phyloP scores from a whole-genome alignment of 2,113 vertebrate genomes.

The Typhlomys cinereus region DNA sequence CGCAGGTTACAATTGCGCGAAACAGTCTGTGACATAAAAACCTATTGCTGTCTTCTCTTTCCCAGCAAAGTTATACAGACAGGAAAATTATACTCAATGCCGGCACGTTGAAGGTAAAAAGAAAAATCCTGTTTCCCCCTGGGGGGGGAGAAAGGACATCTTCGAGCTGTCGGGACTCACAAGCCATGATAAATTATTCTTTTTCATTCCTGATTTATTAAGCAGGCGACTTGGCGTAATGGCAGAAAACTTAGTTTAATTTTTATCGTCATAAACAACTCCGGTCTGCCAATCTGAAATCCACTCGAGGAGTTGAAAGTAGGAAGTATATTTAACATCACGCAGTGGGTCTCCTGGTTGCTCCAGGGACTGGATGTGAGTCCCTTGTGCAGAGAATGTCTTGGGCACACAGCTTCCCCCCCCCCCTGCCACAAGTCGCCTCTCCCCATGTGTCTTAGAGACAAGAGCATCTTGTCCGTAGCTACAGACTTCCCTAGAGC shows the following conservation, averaged over 20 bases:
- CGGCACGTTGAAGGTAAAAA: conserved; percentile 82
- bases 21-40: conserved; percentile 85
- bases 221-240: conserved; percentile 87
- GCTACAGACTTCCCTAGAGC: no score
- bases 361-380: background rate
- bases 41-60: conserved; percentile 80
- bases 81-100: conserved; percentile 85
- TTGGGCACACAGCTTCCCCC: no score
- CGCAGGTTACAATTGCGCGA: conserved; percentile 86
- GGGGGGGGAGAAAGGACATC: conserved; percentile 86
- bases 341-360: conserved; percentile 27
- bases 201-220: conserved; percentile 89
- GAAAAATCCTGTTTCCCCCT: conserved; percentile 82
- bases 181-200: conserved; percentile 90
- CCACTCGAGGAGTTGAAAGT: conserved; percentile 77
- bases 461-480: no score
- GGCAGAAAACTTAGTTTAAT: conserved; percentile 87
- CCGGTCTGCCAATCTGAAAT: conserved; percentile 82
- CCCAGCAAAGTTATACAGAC: conserved; percentile 85
- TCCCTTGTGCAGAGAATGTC: no score
- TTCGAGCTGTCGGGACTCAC: conserved; percentile 88
- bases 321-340: conserved; percentile 66
- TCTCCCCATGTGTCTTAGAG: no score
- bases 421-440: no score
- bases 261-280: conserved; percentile 81